phyloP scores from a whole-genome alignment of 2,113 vertebrate species.

The Aplodontia rufa region DNA sequence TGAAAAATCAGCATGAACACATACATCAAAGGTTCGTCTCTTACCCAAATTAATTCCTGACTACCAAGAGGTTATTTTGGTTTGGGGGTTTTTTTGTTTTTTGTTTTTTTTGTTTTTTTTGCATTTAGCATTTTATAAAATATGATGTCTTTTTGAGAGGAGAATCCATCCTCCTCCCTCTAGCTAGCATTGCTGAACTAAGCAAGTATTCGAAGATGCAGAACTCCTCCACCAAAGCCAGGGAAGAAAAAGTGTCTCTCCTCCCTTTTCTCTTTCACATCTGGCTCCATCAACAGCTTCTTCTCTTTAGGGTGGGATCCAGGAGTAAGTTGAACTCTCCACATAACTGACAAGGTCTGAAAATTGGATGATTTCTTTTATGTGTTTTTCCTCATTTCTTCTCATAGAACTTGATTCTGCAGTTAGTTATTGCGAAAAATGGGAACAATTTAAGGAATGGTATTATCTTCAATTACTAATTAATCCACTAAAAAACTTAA shows the following conservation, averaged over 20 bases:
- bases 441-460: conserved; percentile 16
- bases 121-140: not conserved
- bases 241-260: not conserved
- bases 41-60: not conserved
- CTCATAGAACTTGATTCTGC: not conserved
- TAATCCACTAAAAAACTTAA: conserved; percentile 61
- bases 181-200: not conserved
- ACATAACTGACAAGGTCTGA: not conserved
- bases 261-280: not conserved
- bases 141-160: not conserved
- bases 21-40: not conserved
- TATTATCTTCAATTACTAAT: conserved; percentile 53
- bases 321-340: not conserved
- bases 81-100: no score
- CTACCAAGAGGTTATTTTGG: no score
- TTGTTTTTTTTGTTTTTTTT: not conserved
- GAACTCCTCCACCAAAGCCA: no score
- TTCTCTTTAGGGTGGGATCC: not conserved
- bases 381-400: not conserved
- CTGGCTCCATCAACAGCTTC: not conserved
- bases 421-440: not conserved
- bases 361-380: not conserved
- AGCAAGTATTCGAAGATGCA: not conserved
- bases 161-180: not conserved
- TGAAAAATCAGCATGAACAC: not conserved